Percentiles rank a stretch among this genome's conserved stretches.
These are phyloP conservation scores for Sphaeramia orbicularis DNA, from an alignment of 2,797 vertebrate genomes.

Conservation along the genomic window DNA sequence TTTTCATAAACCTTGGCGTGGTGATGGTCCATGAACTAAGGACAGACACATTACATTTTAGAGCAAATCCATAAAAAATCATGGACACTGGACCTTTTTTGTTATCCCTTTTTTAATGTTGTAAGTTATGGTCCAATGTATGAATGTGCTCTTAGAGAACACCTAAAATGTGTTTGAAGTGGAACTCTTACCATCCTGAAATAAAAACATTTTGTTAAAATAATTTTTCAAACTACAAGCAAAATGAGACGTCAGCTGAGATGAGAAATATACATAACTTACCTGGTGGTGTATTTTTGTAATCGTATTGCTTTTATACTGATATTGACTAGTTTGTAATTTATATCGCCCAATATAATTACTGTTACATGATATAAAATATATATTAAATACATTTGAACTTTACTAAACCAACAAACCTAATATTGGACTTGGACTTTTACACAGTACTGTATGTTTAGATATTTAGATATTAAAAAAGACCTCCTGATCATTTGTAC, in stretches of 20 bases:
- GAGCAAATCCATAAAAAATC: neutral
- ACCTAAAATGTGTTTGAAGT: neutral
- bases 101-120: too few species aligned
- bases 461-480: neutral
- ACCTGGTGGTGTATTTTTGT: neutral
- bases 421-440: too few species aligned
- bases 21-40: too few species aligned
- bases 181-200: slow-evolving; percentile 3
- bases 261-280: neutral
- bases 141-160: too few species aligned
- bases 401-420: too few species aligned
- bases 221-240: slow-evolving; percentile 1
- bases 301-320: neutral
- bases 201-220: neutral
- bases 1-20: too few species aligned
- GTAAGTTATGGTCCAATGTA: too few species aligned
- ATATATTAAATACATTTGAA: too few species aligned
- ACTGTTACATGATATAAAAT: neutral
- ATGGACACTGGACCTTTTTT: neutral
- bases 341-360: too few species aligned
- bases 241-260: slow-evolving; percentile 2
- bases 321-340: too few species aligned
- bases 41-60: too few species aligned
- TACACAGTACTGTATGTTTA: too few species aligned
- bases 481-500: neutral